phyloP scores from a whole-genome alignment of 2,888 invertebrate species.

The Arctia plantaginis region DNA sequence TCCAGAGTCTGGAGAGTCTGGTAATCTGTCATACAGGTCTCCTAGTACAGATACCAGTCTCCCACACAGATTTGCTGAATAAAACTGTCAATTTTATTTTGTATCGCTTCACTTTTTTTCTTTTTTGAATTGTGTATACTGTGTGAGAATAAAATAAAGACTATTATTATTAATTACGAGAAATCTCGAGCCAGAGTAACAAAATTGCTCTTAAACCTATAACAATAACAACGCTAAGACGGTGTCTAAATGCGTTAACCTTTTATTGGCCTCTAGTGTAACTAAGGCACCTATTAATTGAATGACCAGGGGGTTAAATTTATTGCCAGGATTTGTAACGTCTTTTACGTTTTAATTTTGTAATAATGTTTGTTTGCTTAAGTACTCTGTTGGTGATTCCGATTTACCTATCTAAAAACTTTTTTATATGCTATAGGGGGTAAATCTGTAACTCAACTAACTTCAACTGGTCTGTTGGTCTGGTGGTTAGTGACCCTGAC shows the following conservation, averaged over 20 bases:
- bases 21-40: too few relatives aligned
- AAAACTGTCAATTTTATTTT: too few relatives aligned
- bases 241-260: conserved; percentile 37
- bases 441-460: too few relatives aligned
- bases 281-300: conserved; percentile 47
- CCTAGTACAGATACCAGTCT: too few relatives aligned
- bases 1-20: too few relatives aligned
- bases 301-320: conserved; percentile 46
- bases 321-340: conserved; percentile 43
- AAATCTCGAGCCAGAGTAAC: background rate
- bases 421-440: too few relatives aligned
- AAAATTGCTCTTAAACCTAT: conserved; percentile 19
- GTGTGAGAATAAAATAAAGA: too few relatives aligned
- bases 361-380: background rate
- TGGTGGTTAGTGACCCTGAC: too few relatives aligned
- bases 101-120: too few relatives aligned
- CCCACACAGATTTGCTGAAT: too few relatives aligned
- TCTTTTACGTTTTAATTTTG: conserved; percentile 27
- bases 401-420: background rate
- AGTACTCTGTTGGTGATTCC: background rate
- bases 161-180: conserved; percentile 3
- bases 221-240: conserved; percentile 36
- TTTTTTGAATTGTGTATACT: too few relatives aligned
- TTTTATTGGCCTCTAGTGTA: conserved; percentile 49
- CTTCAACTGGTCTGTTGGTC: too few relatives aligned